Base-by-base conservation (phyloP, 2,797 vertebrate genomes). In the Onychomys leucogaster region DNA sequence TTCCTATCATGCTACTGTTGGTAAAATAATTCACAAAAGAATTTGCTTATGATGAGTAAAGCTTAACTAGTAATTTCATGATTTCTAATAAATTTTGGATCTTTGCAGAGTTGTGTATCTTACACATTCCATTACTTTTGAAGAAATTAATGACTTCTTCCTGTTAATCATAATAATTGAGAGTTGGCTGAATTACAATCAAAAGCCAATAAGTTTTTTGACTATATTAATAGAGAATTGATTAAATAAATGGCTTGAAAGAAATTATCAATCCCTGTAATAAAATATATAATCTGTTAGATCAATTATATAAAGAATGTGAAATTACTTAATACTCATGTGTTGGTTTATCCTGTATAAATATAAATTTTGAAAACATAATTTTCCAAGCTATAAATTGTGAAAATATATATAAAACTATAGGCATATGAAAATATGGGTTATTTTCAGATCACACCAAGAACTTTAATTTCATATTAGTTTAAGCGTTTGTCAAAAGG, bases 161-260 rank as follows among this genome's bases (percentile, higher is more conserved):
- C 89, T 73, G 17, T 78, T 91, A 65, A 5, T 65, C 46, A 96
- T 34, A 90, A 88, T 96, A 94, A 94, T 78, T 96, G 95, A 96
- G 75, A 94, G 69, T 93, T 97, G 77, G 77, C 89, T 97, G 73
- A 96, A 93, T 97, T 97, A 88, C 43, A 91, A 78, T 57, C 17
- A 87, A 94, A 95, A 98, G 80, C 86, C 91, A 93, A 89, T 85
- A 94, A 61, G 55, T 91, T 87, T 16, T 91, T 86, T 97, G 61
- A 71, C 71, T 59, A 41, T 86, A 82, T 75, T 29, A 86, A 59
- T 57, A 94, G 82, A 86, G 59, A 94, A 92, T 0, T 89, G 55
- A 91, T 86, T 92, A 91, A 90, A 46, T 77, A 25, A 96, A 90
- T 94, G 57, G 9, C 57, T 78, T 92, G 65, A 82, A 91, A 94